Evolutionary conservation across 2,888 invertebrate species (phyloP), one percentile per base, ranked within the genome.

Genomic region (Ophioninae sp.): DNA sequence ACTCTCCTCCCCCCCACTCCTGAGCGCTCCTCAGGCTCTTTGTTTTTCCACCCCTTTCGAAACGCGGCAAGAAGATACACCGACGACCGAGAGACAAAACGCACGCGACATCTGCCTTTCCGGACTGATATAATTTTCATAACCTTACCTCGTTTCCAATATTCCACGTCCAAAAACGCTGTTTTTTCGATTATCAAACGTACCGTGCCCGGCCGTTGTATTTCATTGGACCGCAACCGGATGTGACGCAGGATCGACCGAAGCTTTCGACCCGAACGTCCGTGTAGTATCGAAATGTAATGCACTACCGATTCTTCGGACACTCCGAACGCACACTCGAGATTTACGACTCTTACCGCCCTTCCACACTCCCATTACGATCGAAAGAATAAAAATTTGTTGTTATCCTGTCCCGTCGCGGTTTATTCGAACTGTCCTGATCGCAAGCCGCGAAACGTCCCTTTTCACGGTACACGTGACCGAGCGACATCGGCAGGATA

Each of bases 41-140:
- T 72, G 58, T 73, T 63, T 13, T 65, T 69, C 22, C 64, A 82
- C 74, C 74, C 73, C 51, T 64, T 74, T 74, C 39, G 44, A 58
- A 44, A 13, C n/a, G 20, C 44, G 10, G 64, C 64, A 74, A 30
- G 20, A 13, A 51, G n/a, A 61, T 13, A 61, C 72, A 20, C 44
- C 44, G 20, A 56, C n/a, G 17, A 17, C n/a, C 65, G 65, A 51
- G 73, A 44, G 37, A 74, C 51, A 51, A 74, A 63, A 63, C 61
- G n/a, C 56, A 51, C 56, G 51, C 68, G 17, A 30, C 17, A 37
- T 56, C 22, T 22, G 30, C 56, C 44, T 23, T 74, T 51, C 44
- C 74, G 17, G 13, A 6, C 17, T 51, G 17, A 17, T 59, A 22
- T 9, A 7, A 59, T 59, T 59, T 59, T 59, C 22, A 22, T 59